Evolutionary conservation across 2,888 invertebrate genomes (phyloP), one percentile per base, ranked within the genome.

Genomic region (Embidobia sp.): DNA sequence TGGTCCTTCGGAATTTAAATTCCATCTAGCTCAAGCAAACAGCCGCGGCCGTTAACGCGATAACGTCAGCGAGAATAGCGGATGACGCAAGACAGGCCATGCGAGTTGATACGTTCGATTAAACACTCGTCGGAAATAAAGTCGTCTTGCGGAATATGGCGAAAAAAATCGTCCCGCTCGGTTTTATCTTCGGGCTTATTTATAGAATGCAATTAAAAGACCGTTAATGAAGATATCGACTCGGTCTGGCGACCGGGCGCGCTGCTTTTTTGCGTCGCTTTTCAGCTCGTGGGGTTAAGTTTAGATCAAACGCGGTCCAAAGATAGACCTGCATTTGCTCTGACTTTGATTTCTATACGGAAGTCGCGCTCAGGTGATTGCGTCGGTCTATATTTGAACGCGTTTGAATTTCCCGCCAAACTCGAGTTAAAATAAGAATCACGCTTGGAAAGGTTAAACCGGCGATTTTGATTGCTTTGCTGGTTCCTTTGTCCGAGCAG

Each of bases 1-100:
- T 40, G 66, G 53, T 72, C 72, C 53, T 63, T 31, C 16, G 48
- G 72, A 67, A 67, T 63, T 66, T 44, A 27, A 67, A 66, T 70
- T 59, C 57, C 70, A 53, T 57, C 57, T 40, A 69, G 40, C 26
- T 53, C 42, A 19, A 42, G 66, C 78, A 64, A 79, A 81, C 72
- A 53, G 63, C 49, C 37, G 67, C 61, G 57, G 73, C 51, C 74
- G 73, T 67, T 69, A 44, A 74, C 53, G 59, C 80, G 83, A 85
- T 85, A 83, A 83, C n/a, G n/a, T n/a, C n/a, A 80, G 81, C 84
- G 80, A 84, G 84, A 85, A 86, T 85, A 86, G 84, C 82, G 74
- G 57, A 64, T 85, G 83, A 86, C 84, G 83, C 81, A 83, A 84
- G 83, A 79, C 81, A 59, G 16, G 79, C 77, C 75, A 40, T 44